Percentiles rank a stretch among this genome's conserved stretches.
Conservation (phyloP, 2,113 vertebrate species). For the Thermophis baileyi region DNA sequence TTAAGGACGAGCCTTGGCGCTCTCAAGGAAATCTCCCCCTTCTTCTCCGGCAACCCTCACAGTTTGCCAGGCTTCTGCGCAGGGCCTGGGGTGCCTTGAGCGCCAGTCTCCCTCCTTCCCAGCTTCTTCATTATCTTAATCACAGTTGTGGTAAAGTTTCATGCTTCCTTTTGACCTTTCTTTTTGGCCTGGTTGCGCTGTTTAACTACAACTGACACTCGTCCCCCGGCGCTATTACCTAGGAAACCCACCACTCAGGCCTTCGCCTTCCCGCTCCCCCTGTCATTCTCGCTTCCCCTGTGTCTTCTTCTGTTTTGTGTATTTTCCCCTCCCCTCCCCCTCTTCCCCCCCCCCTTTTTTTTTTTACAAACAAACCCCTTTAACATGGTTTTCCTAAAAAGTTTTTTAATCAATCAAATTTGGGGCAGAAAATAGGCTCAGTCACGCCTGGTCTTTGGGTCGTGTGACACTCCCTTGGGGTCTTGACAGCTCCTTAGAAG, state of each 20-base stretch:
- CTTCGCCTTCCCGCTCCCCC: conserved; percentile 67
- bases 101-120: conserved; percentile 15
- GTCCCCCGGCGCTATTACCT: conserved; percentile 69
- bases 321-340: conserved; percentile 52
- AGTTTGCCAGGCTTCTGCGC: not conserved
- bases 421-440: conserved; percentile 99
- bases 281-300: conserved; percentile 10
- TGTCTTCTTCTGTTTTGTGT: conserved; percentile 55
- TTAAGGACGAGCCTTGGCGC: not conserved
- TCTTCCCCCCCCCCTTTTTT: not conserved
- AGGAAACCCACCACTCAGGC: conserved; percentile 68
- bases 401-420: conserved; percentile 99
- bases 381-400: conserved; percentile 99
- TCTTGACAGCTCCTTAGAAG: conserved; percentile 96
- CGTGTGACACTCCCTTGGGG: conserved; percentile 88
- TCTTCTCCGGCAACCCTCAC: not conserved
- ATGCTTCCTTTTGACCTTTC: conserved; percentile 78
- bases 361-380: conserved; percentile 70
- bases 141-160: conserved; percentile 81
- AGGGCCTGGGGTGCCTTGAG: conserved; percentile 11
- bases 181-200: conserved; percentile 71
- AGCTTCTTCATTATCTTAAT: conserved; percentile 76
- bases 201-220: conserved; percentile 62
- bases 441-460: conserved; percentile 92
- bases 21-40: not conserved